A percentile compares a stretch with the other conserved stretches of the same genome.
Conservation (phyloP, 2,888 invertebrate species). For the Orchesellides sinensis region DNA sequence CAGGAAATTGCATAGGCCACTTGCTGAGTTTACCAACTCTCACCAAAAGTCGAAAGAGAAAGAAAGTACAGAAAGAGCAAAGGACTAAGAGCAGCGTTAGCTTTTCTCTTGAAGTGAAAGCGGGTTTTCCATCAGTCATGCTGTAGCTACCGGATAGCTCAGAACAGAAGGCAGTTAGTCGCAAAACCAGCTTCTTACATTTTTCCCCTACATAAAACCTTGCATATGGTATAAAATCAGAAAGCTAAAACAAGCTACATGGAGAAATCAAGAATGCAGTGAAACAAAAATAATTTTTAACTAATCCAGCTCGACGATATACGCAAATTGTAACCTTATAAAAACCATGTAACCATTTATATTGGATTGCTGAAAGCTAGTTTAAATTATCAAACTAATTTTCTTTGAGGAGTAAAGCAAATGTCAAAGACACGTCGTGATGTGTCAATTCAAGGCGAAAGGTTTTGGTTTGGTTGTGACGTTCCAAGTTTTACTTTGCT, state of each 20-base stretch:
- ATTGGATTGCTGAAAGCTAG: too few species aligned
- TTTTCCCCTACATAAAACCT: too few species aligned
- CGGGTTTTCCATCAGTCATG: constrained; percentile 26
- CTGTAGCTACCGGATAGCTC: constrained; percentile 17
- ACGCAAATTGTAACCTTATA: too few species aligned
- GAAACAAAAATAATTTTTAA: too few species aligned
- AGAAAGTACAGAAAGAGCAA: constrained; percentile 3
- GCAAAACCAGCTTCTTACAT: too few species aligned
- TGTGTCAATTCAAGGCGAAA: constrained; percentile 61
- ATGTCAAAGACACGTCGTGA: constrained; percentile 36
- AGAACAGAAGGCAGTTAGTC: too few species aligned
- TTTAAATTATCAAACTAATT: too few species aligned
- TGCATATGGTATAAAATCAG: too few species aligned
- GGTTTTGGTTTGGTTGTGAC: constrained; percentile 43
- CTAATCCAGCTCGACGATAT: too few species aligned
- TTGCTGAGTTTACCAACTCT: constrained; percentile 8
- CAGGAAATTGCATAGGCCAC: constrained; percentile 21
- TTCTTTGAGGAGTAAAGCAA: constrained; percentile 5
- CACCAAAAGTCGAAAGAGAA: neutral
- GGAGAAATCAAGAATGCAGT: too few species aligned
- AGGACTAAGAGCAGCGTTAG: neutral
- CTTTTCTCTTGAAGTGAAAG: constrained; percentile 22
- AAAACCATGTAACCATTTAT: too few species aligned
- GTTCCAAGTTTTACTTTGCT: constrained; percentile 20
- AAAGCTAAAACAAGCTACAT: too few species aligned